phyloP scores from a whole-genome alignment of 2,888 invertebrate species.

The Incurvaria masculella region DNA sequence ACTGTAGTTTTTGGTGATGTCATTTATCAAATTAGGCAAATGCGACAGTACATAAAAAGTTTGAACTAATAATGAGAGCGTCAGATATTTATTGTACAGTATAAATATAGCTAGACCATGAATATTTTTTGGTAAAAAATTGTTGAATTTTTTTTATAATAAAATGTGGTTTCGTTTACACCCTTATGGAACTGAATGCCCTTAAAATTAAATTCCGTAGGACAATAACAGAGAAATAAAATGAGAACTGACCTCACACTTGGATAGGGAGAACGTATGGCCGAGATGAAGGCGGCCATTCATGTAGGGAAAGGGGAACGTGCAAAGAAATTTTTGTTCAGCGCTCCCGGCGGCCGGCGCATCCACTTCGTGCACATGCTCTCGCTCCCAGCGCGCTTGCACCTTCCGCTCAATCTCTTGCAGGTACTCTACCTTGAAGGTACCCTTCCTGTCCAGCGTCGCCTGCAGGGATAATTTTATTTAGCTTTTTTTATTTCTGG shows the following conservation, averaged over 20 bases:
- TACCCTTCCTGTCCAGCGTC: constrained; percentile 72
- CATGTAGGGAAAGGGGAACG: constrained; percentile 99
- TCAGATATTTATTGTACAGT: too few species aligned
- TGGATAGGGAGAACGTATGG: constrained; percentile 95
- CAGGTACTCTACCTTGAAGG: constrained; percentile 93
- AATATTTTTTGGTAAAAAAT: too few species aligned
- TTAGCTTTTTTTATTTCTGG: too few species aligned
- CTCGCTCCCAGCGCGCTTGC: constrained; percentile 81
- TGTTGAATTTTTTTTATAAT: too few species aligned
- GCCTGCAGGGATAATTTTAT: too few species aligned
- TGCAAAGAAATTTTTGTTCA: constrained; percentile 84
- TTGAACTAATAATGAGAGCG: too few species aligned
- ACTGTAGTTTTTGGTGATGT: background rate
- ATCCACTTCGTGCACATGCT: constrained; percentile 80
- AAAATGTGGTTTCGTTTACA: too few species aligned
- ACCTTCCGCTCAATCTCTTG: constrained; percentile 85
- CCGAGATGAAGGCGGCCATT: constrained; percentile 97
- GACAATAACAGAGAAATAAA: background rate
- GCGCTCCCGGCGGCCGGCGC: constrained; percentile 63
- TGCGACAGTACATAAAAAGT: too few species aligned
- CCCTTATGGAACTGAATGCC: too few species aligned
- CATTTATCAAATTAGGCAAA: background rate
- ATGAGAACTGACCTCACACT: constrained; percentile 76
- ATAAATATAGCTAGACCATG: too few species aligned
- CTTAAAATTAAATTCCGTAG: background rate